Conservation (phyloP, 1,140 invertebrate genomes). For the Phymastichus coffea region DNA sequence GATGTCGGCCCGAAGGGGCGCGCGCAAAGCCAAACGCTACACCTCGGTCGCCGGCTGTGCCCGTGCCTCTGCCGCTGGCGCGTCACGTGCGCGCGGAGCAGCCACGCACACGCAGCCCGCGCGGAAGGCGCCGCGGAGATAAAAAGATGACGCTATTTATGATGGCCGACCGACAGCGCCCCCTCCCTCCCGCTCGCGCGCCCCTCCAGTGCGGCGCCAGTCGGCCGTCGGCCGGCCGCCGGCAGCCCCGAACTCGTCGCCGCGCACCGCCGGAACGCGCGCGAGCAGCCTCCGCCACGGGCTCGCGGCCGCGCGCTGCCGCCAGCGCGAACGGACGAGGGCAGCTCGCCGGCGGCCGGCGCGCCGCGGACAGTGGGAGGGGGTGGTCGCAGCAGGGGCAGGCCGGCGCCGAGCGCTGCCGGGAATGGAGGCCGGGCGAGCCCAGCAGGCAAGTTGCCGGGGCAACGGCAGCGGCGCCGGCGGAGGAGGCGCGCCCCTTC, state of each 20-base stretch:
- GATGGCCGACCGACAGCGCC: neutral
- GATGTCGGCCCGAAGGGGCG: constrained; percentile 52
- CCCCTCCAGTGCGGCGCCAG: no score
- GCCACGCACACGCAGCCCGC: no score
- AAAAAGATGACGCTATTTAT: neutral
- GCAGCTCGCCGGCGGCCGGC: constrained; percentile 4
- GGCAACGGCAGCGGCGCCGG: constrained; percentile 55
- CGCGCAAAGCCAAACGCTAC: constrained; percentile 54
- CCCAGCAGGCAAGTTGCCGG: constrained; percentile 54
- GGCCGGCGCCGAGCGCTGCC: constrained; percentile 46
- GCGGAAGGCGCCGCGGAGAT: constrained; percentile 30
- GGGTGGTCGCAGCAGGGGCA: constrained; percentile 41
- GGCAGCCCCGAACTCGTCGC: no score
- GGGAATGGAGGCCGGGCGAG: constrained; percentile 50
- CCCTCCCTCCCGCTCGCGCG: no score
- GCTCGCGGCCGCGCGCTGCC: neutral
- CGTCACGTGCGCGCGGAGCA: neutral
- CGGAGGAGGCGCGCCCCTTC: constrained; percentile 34
- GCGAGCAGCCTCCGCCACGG: neutral
- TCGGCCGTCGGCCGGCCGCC: no score
- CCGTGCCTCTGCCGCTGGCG: neutral
- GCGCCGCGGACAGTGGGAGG: constrained; percentile 1
- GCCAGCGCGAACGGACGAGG: constrained; percentile 4
- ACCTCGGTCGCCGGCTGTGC: constrained; percentile 46
- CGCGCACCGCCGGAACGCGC: no score